Conservation (phyloP, 1,140 invertebrate genomes). For the Ladona fulva region DNA sequence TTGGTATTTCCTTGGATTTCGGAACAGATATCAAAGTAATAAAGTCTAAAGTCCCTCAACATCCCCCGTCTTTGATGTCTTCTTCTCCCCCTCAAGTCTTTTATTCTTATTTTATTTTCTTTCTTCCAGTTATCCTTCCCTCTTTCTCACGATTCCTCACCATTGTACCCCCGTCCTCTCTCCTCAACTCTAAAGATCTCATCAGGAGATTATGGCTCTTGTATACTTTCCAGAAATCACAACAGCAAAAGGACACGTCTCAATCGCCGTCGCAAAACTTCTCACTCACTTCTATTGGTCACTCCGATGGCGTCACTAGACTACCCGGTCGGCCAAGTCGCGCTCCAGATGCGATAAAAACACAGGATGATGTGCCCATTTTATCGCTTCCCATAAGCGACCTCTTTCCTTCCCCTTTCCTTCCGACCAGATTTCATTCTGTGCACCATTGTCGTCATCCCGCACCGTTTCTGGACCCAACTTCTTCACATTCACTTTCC, state of each 20-base stretch:
- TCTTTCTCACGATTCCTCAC: background rate
- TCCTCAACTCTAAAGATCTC: no score
- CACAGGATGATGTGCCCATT: conserved; percentile 2
- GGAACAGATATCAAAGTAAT: no score
- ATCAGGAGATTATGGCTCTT: no score
- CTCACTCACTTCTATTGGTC: background rate
- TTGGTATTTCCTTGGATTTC: no score
- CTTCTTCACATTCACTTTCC: no score
- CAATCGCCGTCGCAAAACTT: background rate
- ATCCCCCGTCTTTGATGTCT: no score
- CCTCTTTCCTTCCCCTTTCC: background rate
- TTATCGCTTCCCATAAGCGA: background rate
- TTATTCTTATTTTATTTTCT: background rate
- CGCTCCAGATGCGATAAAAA: background rate
- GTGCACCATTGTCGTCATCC: no score
- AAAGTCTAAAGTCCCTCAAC: no score
- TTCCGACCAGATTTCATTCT: no score
- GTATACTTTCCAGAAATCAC: no score
- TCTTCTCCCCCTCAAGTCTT: background rate
- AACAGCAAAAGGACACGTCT: background rate
- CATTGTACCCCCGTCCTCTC: no score
- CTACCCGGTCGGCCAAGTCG: background rate
- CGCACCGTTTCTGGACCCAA: no score
- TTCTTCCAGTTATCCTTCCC: background rate
- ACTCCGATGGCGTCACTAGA: background rate